Evolutionary conservation across 35 echinoderm and acorn worm genomes (phyloP), one percentile per base, ranked within the genome.

Genomic region (Amphiura filiformis): DNA sequence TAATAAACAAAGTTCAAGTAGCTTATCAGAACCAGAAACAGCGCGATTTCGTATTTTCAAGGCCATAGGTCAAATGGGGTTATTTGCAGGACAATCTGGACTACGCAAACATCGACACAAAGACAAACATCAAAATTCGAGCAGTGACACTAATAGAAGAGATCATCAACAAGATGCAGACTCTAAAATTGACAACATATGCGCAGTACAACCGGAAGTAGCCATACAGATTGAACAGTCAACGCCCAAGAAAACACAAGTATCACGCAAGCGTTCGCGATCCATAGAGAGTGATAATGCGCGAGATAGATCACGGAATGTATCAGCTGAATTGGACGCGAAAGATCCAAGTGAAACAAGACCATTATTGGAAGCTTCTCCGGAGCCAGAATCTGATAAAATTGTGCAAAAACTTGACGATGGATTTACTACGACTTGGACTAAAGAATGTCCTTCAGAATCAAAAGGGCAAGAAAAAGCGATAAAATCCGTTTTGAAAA

Each of bases 341-440:
- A 91, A 91, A 81, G 93, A 89, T 79, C 75, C 87, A 40, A 81
- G 76, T 65, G 89, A 91, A 57, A 82, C 94, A 52, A 39, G 86
- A 34, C 86, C 93, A 26, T 36, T 91, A 78, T 76, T 92, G 31
- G 77, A 89, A 44, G 87, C 89, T 37, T 80, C 81, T 32, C 90
- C 82, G 18, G 84, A 84, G 32, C 70, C 56, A 34, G 89, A 84
- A 30, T n/a, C n/a, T n/a, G n/a, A n/a, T n/a, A 90, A 92, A 20
- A 96, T 96, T 31, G 91, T 96, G 52, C 94, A 96, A 47, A 87
- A 91, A 82, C 44, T 96, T 0, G 94, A 96, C 38, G 89, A 96
- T 78, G 94, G 94, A 14, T 96, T 96, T 44, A 96, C 94, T 0
- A 91, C 94, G 11, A 91, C 94, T 26, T 96, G 94, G 94, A 96